A percentile compares a stretch with the other conserved stretches of the same genome.
Conservation (phyloP, 2,113 vertebrate genomes). For the Heteronetta atricapilla region DNA sequence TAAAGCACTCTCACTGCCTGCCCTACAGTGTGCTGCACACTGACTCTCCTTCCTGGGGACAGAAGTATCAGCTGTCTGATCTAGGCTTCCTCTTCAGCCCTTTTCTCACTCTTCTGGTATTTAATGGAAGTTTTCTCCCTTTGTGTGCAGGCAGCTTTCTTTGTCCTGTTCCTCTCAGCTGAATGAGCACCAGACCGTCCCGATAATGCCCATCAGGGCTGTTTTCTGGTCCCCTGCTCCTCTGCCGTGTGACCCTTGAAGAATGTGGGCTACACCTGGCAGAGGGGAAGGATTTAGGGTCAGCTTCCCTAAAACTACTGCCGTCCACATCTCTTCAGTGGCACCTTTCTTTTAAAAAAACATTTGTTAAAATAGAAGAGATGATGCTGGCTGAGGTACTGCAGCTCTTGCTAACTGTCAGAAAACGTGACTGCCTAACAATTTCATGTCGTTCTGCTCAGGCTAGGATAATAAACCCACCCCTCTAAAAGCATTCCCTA, state of each 20-base stretch:
- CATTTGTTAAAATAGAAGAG: not conserved
- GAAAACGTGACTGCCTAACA: not conserved
- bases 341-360: not conserved
- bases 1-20: not conserved
- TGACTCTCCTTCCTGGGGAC: not conserved
- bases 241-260: slow-evolving; percentile 10
- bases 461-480: slow-evolving; percentile 30
- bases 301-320: not conserved
- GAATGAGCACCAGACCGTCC: not conserved
- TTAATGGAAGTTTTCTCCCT: not conserved
- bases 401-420: not conserved
- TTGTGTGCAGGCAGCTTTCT: not conserved
- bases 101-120: not conserved
- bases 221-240: not conserved
- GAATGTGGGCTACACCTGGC: not conserved
- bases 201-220: not conserved
- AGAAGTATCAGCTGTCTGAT: not conserved
- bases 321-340: not conserved
- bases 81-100: not conserved
- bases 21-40: no score
- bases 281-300: not conserved
- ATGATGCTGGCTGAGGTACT: not conserved
- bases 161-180: not conserved
- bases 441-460: not conserved
- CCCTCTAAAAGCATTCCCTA: not conserved